Evolutionary conservation across 2,113 vertebrate genomes (phyloP), one percentile per base, ranked within the genome.

Genomic region (Entomyzon cyanotis): DNA sequence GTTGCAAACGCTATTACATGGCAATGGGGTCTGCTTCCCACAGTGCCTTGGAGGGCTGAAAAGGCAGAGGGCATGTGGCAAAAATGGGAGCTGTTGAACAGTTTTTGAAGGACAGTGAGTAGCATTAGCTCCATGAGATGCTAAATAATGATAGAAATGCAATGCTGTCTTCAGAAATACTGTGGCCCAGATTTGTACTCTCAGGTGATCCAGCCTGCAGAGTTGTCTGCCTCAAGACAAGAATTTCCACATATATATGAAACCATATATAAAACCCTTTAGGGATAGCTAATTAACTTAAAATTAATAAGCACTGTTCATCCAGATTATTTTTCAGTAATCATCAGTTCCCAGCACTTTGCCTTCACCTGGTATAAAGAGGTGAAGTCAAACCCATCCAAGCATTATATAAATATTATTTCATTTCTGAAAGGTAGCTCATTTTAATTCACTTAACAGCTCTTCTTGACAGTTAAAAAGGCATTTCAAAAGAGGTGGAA

Each of bases 391-490:
- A 93, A 79, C 12, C 7, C 44, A 56, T 71, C 69, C 56, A 82
- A 91, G 74, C 3, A 25, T 10, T 84, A 11, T 24, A 87, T 30
- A 84, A 87, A 85, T 79, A 79, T 75, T 5, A 82, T 82, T 81
- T 82, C 1, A 71, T 91, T 94, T 94, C 56, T 89, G 75, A 73
- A 89, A 79, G 39, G 33, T 47, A 52, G 16, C 22, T 91, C 19
- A 71, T 81, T 91, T 91, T 47, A 75, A 55, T 93, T 89, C 31
- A 69, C 44, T 31, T 87, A 84, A 31, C 62, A 60, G 11, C 11
- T 82, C 62, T 52, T 85, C 82, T 63, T 94, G 82, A 68, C 65
- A 94, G 91, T 50, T 71, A 76, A 79, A 87, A 91, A 70, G 7
- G 2, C n/a, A 60, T 84, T 84, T 93, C 30, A 52, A 91, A 89